Evolutionary conservation across 2,888 invertebrate genomes (phyloP), one percentile per base, ranked within the genome.

Genomic region (Adelognathus sp.): DNA sequence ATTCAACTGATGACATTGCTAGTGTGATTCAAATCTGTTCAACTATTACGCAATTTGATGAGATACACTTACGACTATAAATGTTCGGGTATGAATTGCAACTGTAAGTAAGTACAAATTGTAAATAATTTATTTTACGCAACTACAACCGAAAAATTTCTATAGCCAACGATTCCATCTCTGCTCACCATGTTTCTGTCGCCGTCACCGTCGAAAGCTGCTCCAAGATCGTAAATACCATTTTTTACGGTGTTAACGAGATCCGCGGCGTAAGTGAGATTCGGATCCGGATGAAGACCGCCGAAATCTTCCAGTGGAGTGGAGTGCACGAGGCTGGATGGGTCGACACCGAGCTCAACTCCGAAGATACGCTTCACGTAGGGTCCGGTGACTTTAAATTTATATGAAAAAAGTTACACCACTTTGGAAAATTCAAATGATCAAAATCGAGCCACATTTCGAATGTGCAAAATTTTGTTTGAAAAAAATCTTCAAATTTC

Each of bases 191-290:
- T 91, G 73, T 90, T 91, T 83, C 90, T 86, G 58, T 89, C 94
- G 79, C 99, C 99, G 92, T 99, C 99, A 0, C 99, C 99, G 93
- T 99, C 99, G 91, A 99, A 99, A 18, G 99, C 99, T 0, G 98
- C 99, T 7, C 99, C 99, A 85, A 97, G 93, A 87, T 95, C 95
- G 88, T 95, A 94, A 9, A 86, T 81, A 69, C 96, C 95, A 71
- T 91, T 91, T 83, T 91, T 92, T 87, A 94, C 93, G 88, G 90
- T 93, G 86, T 92, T 94, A 85, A 97, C 96, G 69, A 97, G 93
- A 86, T 95, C 95, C 81, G 94, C 94, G 64, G 97, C 97, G 90
- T 97, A 97, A 0, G 97, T 97, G 74, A 97, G 93, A 93, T 99
- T 99, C 18, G 99, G 99, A 93, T 99, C 99, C 0, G 99, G 99